Evolutionary conservation across 1,140 invertebrate species (phyloP).

Genomic region (Tetragonula clypearis): DNA sequence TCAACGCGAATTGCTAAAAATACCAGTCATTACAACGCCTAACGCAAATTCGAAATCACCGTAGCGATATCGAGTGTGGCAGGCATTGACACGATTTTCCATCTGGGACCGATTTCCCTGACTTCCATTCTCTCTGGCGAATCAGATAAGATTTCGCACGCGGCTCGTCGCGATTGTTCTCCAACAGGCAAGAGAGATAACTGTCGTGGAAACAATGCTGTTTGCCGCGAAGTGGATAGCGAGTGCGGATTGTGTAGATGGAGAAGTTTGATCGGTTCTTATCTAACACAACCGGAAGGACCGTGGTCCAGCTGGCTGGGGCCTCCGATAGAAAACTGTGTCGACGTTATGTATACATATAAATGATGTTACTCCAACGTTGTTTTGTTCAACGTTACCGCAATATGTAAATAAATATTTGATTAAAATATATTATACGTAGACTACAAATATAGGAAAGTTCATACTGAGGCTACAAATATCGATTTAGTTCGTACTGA

Average conservation of each 20-base stretch:
- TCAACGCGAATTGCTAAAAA: neutral
- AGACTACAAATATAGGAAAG: neutral
- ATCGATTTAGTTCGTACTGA: too few relatives aligned
- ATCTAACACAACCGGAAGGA: slow-evolving; percentile 26
- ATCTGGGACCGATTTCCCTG: neutral
- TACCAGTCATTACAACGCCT: neutral
- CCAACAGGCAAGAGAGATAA: neutral
- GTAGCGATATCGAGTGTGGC: neutral
- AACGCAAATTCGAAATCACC: neutral
- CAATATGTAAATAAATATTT: neutral
- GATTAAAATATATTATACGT: neutral
- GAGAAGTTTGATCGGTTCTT: slow-evolving; percentile 32
- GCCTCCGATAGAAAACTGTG: slow-evolving; percentile 2
- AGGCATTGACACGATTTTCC: slow-evolving; percentile 31
- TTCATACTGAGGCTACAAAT: neutral
- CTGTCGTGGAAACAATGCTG: slow-evolving; percentile 13
- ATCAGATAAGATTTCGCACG: neutral
- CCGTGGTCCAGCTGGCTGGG: neutral
- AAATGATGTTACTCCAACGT: neutral
- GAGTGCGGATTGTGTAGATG: slow-evolving; percentile 19
- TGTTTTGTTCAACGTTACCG: neutral
- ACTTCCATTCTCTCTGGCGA: neutral
- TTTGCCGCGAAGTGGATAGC: slow-evolving; percentile 2
- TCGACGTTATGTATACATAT: neutral
- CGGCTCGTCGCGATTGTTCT: neutral